These are phyloP conservation scores for Apostichopus parvimensis DNA, from an alignment of 35 echinoderm and acorn worm genomes.

Conservation along the genomic window DNA sequence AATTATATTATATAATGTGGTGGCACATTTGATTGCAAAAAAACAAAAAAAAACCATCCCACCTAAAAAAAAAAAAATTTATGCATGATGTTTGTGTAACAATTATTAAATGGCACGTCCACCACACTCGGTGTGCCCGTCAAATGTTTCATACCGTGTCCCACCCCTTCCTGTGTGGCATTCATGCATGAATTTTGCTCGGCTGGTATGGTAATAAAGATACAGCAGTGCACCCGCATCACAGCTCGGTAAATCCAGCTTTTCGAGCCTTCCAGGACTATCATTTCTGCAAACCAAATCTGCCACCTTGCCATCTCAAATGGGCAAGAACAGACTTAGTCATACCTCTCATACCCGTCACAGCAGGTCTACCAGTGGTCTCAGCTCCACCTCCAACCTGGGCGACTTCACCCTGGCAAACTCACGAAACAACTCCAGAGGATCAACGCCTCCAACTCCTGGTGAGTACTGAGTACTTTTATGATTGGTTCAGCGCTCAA, in stretches of 20 bases:
- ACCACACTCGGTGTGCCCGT: not conserved
- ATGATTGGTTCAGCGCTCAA: too few relatives aligned
- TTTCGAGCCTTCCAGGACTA: constrained; percentile 75
- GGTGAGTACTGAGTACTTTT: constrained; percentile 58
- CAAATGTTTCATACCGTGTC: not conserved
- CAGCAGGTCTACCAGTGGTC: constrained; percentile 96
- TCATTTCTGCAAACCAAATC: constrained; percentile 96
- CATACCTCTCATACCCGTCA: constrained; percentile 83
- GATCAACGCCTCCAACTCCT: constrained; percentile 97
- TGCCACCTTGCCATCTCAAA: constrained; percentile 91
- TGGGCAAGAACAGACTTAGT: constrained; percentile 81
- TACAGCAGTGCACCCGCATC: constrained; percentile 58
- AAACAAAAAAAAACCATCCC: not conserved
- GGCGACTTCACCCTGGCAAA: constrained; percentile 83
- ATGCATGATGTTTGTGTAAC: not conserved
- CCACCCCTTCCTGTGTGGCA: constrained; percentile 13
- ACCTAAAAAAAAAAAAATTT: not conserved
- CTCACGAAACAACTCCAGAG: constrained; percentile 92
- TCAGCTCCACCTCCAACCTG: constrained; percentile 96
- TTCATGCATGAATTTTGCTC: constrained; percentile 23
- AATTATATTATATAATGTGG: constrained; percentile 1
- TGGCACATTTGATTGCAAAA: constrained; percentile 38
- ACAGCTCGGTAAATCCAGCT: constrained; percentile 65
- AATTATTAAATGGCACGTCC: constrained; percentile 19
- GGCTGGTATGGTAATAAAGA: constrained; percentile 41